Percentiles rank a stretch among this genome's conserved stretches.
Evolutionary conservation across 2,888 invertebrate species (phyloP).

Genomic region (Lasius platythorax): DNA sequence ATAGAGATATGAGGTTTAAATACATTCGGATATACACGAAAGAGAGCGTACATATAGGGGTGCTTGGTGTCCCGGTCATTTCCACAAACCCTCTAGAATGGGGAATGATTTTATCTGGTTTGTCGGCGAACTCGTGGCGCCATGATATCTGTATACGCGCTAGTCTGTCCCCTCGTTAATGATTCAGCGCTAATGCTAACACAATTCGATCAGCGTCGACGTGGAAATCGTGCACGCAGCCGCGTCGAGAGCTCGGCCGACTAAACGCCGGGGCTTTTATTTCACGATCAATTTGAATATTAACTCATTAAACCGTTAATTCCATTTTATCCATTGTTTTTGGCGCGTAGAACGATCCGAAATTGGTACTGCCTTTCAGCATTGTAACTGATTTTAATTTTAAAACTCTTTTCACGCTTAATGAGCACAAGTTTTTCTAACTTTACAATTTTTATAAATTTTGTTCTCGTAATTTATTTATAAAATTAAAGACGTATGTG

Average conservation of each 20-base stretch:
- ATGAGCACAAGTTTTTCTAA: neutral
- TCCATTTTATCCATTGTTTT: slow-evolving; percentile 2
- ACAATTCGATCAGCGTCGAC: slow-evolving; percentile 40
- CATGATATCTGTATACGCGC: slow-evolving; percentile 43
- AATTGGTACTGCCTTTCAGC: neutral
- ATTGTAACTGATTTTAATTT: neutral
- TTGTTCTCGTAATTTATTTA: neutral
- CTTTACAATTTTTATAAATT: neutral
- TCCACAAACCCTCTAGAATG: slow-evolving; percentile 11
- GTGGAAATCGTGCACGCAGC: slow-evolving; percentile 33
- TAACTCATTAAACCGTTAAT: slow-evolving; percentile 25
- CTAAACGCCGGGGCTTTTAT: slow-evolving; percentile 29
- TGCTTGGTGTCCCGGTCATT: slow-evolving; percentile 15
- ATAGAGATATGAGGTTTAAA: neutral
- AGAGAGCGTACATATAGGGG: neutral
- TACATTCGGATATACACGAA: slow-evolving; percentile 10
- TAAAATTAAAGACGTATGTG: neutral
- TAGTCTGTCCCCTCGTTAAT: slow-evolving; percentile 45
- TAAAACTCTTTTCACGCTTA: slow-evolving; percentile 1
- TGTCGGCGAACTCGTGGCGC: slow-evolving; percentile 33
- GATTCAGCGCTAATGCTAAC: slow-evolving; percentile 53
- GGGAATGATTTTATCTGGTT: slow-evolving; percentile 43
- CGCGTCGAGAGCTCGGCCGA: slow-evolving; percentile 2
- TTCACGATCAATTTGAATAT: slow-evolving; percentile 24
- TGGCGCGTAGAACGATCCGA: neutral